Evolutionary conservation across 2,113 vertebrate genomes (phyloP), one percentile per base, ranked within the genome.

Genomic region (Mobula birostris): DNA sequence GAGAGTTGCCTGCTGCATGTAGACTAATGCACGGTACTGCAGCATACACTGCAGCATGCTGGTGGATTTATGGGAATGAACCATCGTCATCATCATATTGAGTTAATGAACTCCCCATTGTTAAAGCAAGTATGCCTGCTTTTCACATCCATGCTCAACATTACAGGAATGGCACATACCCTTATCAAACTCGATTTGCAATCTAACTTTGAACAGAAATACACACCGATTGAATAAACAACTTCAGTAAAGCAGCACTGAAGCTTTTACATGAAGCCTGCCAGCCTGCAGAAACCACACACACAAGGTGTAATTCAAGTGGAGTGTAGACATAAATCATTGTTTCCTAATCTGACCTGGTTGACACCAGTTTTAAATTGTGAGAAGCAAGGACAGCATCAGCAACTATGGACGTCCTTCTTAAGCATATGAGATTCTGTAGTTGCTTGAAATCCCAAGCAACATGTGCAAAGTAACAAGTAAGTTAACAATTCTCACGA

Each of bases 21-120:
- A 93, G 40, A 9, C 61, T 19, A 90, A 90, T 90, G 85, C 70
- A 93, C 91, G 56, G 91, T 93, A 93, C 70, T 93, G 91, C 91
- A 93, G 91, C 91, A 93, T 0, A 48, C 21, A 93, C 91, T 93
- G 91, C 91, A 93, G 68, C 91, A 93, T 11, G 68, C 66, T 93
- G 91, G 36, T 93, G 91, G 91, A 74, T 93, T 93, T 76, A 74
- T 93, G 70, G 91, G 91, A 76, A 74, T 93, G 91, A 93, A 27
- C 40, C 91, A 74, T 56, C 91, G 70, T 74, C 91, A 74, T 93
- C 70, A 56, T 74, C 91, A 36, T 29, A 66, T 56, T 74, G 36
- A 93, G 68, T 56, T 48, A 76, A 93, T 93, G 91, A 93, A 74
- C 68, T 93, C 70, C 36, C 91, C 68, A 76, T 15, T 68, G 32